Evolutionary conservation across 2,888 invertebrate genomes (phyloP), one percentile per base, ranked within the genome.

Genomic region (Platycheirus albimanus): DNA sequence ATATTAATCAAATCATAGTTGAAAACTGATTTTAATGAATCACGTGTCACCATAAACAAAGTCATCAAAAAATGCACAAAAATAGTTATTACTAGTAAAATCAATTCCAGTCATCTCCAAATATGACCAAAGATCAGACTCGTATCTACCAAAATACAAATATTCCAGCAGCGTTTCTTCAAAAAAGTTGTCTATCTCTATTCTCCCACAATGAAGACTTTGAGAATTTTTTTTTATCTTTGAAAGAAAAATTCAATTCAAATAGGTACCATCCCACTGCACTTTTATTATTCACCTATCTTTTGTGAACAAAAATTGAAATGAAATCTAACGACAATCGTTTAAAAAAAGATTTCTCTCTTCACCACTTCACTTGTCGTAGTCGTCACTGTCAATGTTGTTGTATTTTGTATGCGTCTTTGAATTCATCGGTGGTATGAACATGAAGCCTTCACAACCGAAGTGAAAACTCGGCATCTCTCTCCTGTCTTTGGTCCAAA

Each of bases 181-280:
- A 19, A 54, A 24, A 47, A n/a, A n/a, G n/a, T n/a, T n/a, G n/a
- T 10, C 3, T n/a, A 41, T 28, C 2, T 24, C 19, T 24, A 36
- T 41, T 56, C 64, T 36, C 64, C 33, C 56, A 69, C 56, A 75
- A 33, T 64, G 54, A 69, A 74, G 47, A 5, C 64, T n/a, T n/a
- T n/a, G n/a, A n/a, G 24, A 19, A 36, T 10, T 8, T 15, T 30
- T 43, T n/a, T 33, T 10, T 19, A 38, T 63, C 76, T 67, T 70
- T 64, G 61, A 66, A 47, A 71, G 51, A 81, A 81, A 61, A 76
- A 58, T 61, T 67, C 61, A 72, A n/a, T n/a, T n/a, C n/a, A n/a
- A n/a, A n/a, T n/a, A n/a, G 51, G 67, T 79, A 61, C 75, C 64
- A 70, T 70, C 33, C 45, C 36, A 20, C 30, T 52, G 66, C 61